Percentiles rank a stretch among this genome's conserved stretches.
Conservation (phyloP, 2,888 invertebrate genomes). For the Cephus pygmeus region DNA sequence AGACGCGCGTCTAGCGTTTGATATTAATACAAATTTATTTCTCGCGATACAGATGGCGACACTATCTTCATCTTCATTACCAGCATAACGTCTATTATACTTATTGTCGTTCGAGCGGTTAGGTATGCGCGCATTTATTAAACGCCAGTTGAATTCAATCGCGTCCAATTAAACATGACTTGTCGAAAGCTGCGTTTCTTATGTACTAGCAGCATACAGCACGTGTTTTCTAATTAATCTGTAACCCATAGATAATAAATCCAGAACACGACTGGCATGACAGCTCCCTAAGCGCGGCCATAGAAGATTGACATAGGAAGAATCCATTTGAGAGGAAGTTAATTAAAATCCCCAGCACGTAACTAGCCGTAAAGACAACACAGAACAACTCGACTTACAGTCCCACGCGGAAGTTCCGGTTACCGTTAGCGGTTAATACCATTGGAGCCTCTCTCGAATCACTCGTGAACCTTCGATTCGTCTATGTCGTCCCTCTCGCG, state of each 20-base stretch:
- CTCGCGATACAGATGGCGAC: slow-evolving; percentile 14
- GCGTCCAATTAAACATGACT: slow-evolving; percentile 15
- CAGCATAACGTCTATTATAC: neutral
- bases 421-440: neutral
- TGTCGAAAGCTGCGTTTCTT: neutral
- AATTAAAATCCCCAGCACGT: neutral
- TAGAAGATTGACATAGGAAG: neutral
- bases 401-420: slow-evolving; percentile 2
- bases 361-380: neutral
- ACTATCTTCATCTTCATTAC: neutral
- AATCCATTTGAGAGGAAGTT: neutral
- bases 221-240: neutral
- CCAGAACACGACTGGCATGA: neutral
- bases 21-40: slow-evolving; percentile 6
- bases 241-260: neutral
- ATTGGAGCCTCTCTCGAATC: neutral
- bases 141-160: slow-evolving; percentile 16
- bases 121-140: slow-evolving; percentile 9
- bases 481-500: neutral
- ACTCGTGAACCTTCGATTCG: neutral
- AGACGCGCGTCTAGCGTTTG: neutral
- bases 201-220: neutral
- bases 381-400: neutral
- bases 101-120: neutral
- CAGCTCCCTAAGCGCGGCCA: neutral